A percentile compares a stretch with the other conserved stretches of the same genome.
Conservation (phyloP, 2,113 vertebrate species). For the Athene noctua region DNA sequence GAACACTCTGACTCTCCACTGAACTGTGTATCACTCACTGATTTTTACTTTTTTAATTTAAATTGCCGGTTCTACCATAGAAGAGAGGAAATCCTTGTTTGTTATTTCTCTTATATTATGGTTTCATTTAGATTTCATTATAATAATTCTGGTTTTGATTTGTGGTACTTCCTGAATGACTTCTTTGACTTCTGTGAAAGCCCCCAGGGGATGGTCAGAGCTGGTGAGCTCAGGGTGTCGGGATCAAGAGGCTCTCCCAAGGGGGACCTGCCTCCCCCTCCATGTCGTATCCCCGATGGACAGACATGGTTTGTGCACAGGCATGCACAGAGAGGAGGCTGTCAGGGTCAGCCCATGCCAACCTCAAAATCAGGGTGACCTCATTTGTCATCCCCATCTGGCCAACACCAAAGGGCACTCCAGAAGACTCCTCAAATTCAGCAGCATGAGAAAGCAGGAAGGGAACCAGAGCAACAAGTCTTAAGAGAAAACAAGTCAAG, state of each 20-base stretch:
- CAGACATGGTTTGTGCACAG: background rate
- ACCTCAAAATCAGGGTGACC: background rate
- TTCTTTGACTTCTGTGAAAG: background rate
- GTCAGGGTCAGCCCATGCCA: background rate
- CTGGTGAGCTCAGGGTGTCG: background rate
- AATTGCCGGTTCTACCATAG: background rate
- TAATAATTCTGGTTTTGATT: background rate
- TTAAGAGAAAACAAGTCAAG: background rate
- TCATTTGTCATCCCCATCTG: background rate
- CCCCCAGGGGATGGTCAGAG: background rate
- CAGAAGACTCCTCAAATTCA: background rate
- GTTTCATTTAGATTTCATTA: conserved; percentile 28
- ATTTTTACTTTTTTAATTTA: background rate
- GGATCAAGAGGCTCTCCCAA: background rate
- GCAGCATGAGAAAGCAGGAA: background rate
- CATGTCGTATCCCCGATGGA: background rate
- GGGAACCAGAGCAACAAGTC: background rate
- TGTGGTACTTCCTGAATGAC: background rate
- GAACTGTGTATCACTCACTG: background rate
- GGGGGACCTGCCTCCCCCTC: background rate
- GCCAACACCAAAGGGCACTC: background rate
- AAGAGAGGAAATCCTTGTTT: conserved; percentile 8
- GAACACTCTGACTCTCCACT: background rate
- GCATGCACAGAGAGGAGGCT: background rate
- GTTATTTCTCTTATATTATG: background rate